phyloP scores from a whole-genome alignment of 2,113 vertebrate genomes.

The Nicator chloris region DNA sequence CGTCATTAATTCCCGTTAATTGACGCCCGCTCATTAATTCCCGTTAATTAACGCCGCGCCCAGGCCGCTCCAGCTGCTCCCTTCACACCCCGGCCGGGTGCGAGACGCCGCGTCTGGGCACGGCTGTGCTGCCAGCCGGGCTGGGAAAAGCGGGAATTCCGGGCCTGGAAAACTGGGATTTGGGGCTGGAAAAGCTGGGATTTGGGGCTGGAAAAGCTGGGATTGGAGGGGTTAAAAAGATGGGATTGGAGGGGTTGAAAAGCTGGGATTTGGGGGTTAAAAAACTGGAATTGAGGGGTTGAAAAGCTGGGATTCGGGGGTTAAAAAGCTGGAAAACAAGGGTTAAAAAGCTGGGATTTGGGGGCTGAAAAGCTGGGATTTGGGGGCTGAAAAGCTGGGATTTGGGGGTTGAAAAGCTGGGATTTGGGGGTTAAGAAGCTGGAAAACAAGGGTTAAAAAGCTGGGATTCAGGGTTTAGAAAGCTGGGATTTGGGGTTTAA shows the following conservation, averaged over 20 bases:
- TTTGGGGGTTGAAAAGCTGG: too few species aligned
- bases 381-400: too few species aligned
- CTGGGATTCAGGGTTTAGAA: too few species aligned
- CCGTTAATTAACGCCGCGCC: background rate
- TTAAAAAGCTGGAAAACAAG: background rate
- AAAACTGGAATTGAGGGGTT: too few species aligned
- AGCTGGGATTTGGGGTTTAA: background rate
- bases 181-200: too few species aligned
- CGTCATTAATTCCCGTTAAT: background rate
- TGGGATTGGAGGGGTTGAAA: background rate
- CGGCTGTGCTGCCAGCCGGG: background rate
- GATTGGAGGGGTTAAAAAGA: background rate
- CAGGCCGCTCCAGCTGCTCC: background rate
- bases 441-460: too few species aligned
- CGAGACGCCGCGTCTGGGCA: background rate
- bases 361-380: background rate
- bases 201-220: too few species aligned
- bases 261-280: too few species aligned
- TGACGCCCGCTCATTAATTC: background rate
- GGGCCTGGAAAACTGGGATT: background rate
- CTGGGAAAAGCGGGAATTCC: too few species aligned
- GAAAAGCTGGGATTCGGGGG: too few species aligned
- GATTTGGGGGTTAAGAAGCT: background rate
- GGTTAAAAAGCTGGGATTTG: too few species aligned
- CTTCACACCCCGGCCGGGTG: background rate